Evolutionary conservation across 1,140 invertebrate genomes (phyloP), one percentile per base, ranked within the genome.

Genomic region (Achatina immaculata): DNA sequence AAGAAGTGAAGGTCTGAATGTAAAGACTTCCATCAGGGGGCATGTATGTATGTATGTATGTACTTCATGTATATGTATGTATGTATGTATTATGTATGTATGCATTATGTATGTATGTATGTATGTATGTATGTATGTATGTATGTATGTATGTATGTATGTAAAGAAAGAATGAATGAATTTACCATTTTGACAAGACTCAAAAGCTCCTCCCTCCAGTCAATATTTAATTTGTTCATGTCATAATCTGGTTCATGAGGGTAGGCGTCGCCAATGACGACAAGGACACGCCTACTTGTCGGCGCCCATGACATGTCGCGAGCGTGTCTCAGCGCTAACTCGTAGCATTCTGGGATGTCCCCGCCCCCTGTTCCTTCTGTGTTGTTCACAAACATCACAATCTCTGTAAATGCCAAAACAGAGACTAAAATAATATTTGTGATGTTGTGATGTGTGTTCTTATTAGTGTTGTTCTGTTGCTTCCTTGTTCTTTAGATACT

Each of bases 191-290:
- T 34, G 11, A 42, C 65, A 36, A 81, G 58, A 16, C 65, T 38
- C 1, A 72, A n/a, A 0, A 85, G 74, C 83, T 90, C 88, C 34
- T 85, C 72, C 71, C 81, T 83, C 89, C 89, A 90, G 79, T 90
- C 86, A 28, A 90, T 84, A 9, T 85, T 83, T 6, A 83, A 66
- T 11, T 71, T 84, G 81, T 89, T 89, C 51, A 83, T 31, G 16
- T 76, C 55, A 77, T 88, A 86, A n/a, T 82, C 79, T 36, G 86
- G 82, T 73, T 86, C 84, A 62, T 90, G 89, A 28, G 89, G 89
- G 48, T 81, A 84, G 38, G 87, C 86, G 72, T 90, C 89, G 14
- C 89, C 89, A 77, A 90, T 89, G 82, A 90, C 85, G 14, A 90
- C 88, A 40, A 90, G 74, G 24, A 86, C 82, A 69, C 83, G 82